phyloP scores from a whole-genome alignment of 2,797 vertebrate species.

The Notamacropus eugenii region DNA sequence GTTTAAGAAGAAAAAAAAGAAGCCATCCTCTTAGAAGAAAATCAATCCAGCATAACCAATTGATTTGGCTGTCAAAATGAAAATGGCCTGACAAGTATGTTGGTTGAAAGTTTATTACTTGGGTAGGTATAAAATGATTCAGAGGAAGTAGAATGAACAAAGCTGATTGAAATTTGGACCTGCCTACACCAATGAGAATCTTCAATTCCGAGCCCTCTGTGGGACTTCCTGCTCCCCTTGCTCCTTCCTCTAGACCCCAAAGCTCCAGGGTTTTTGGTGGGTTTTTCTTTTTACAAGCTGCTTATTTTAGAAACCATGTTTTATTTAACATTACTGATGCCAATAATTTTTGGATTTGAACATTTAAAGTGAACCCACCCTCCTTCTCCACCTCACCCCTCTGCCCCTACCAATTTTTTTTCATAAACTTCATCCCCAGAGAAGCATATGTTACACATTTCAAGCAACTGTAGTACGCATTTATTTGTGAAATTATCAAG shows the following conservation, averaged over 20 bases:
- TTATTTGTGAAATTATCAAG: conserved; percentile 76
- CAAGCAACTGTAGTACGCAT: conserved; percentile 47
- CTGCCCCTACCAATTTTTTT: conserved; percentile 8
- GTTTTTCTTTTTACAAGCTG: not conserved
- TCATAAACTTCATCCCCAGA: conserved; percentile 52
- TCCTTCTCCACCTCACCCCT: conserved; percentile 12
- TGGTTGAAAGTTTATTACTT: conserved; percentile 59
- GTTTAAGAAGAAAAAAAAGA: conserved; percentile 48
- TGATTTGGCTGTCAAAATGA: conserved; percentile 72
- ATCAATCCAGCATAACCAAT: conserved; percentile 50
- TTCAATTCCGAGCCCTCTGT: conserved; percentile 26
- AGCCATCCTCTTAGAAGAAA: conserved; percentile 68
- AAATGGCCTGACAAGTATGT: conserved; percentile 56
- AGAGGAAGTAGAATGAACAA: conserved; percentile 38
- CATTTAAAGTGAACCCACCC: conserved; percentile 52
- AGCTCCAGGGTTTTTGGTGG: not conserved
- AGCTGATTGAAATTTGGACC: conserved; percentile 44
- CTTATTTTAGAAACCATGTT: conserved; percentile 56
- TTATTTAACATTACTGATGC: conserved; percentile 53
- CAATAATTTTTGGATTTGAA: conserved; percentile 54
- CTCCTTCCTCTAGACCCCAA: conserved; percentile 18
- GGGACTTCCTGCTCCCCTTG: conserved; percentile 19
- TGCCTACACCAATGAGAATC: not conserved
- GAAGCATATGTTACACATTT: conserved; percentile 56
- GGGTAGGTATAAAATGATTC: conserved; percentile 17